Percentiles rank a stretch among this genome's conserved stretches.
phyloP scores from a whole-genome alignment of 2,888 invertebrate species.

The Erpobdella octoculata region DNA sequence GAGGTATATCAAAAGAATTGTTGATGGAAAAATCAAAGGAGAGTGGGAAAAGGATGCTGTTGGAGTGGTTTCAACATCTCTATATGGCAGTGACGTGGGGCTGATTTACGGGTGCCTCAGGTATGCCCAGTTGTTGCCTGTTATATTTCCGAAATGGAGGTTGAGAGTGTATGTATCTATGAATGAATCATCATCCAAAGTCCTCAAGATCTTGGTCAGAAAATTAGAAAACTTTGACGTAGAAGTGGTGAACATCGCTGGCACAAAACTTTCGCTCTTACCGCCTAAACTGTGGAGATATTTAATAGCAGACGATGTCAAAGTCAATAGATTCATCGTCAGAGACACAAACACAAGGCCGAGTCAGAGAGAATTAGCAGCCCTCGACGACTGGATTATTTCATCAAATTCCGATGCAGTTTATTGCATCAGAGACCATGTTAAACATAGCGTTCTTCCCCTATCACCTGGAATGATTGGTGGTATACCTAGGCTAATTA shows the following conservation, averaged over 20 bases:
- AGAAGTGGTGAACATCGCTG: constrained; percentile 34
- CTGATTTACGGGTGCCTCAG: constrained; percentile 34
- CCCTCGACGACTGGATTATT: constrained; percentile 35
- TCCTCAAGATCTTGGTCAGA: constrained; percentile 30
- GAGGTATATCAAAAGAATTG: constrained; percentile 32
- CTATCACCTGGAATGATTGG: constrained; percentile 35
- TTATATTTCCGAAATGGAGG: constrained; percentile 36
- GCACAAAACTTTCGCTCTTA: constrained; percentile 22
- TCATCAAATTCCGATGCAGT: constrained; percentile 24
- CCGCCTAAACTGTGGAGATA: constrained; percentile 36
- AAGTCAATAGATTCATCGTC: constrained; percentile 36
- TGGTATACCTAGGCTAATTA: constrained; percentile 32
- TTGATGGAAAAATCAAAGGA: constrained; percentile 21
- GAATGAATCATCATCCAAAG: background rate
- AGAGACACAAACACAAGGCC: constrained; percentile 35
- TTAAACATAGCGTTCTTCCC: constrained; percentile 29
- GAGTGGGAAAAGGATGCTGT: constrained; percentile 28
- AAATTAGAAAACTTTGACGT: constrained; percentile 36
- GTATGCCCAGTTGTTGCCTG: constrained; percentile 36
- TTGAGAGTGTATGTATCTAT: constrained; percentile 34
- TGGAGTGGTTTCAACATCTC: constrained; percentile 35
- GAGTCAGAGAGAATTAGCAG: constrained; percentile 34
- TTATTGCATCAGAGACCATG: constrained; percentile 39
- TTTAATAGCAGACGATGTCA: constrained; percentile 35
- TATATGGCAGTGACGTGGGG: constrained; percentile 34